Evolutionary conservation across 2,113 vertebrate genomes (phyloP).

Genomic region (Amphiprion percula): DNA sequence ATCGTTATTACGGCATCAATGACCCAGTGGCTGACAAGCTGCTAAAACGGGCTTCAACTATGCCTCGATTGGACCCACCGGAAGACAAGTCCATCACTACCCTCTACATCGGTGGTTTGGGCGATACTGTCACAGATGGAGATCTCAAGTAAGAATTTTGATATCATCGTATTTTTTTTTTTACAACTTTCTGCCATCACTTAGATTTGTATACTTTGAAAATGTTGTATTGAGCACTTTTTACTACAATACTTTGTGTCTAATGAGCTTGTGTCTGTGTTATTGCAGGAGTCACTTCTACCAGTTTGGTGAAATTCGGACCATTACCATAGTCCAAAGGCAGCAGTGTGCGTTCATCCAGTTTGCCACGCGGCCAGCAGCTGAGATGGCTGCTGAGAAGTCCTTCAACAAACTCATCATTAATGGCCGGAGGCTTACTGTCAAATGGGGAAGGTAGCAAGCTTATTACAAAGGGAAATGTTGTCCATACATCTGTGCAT

Average conservation of each 20-base stretch:
- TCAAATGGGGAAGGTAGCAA: conserved; percentile 97
- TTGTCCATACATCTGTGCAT: neutral
- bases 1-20: conserved; percentile 98
- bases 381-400: conserved; percentile 96
- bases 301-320: conserved; percentile 98
- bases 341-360: conserved; percentile 99
- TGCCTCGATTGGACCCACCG: conserved; percentile 96
- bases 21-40: conserved; percentile 98
- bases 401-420: conserved; percentile 99
- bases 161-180: too few species aligned
- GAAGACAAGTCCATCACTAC: conserved; percentile 98
- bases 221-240: neutral
- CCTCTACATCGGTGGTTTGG: conserved; percentile 95
- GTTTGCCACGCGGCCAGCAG: conserved; percentile 94
- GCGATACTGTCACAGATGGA: conserved; percentile 94
- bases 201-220: neutral
- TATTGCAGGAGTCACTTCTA: conserved; percentile 94
- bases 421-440: conserved; percentile 95
- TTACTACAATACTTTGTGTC: neutral
- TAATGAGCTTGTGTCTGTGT: neutral
- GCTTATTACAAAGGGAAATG: neutral
- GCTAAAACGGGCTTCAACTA: conserved; percentile 94
- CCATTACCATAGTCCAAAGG: conserved; percentile 95
- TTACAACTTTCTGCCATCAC: neutral
- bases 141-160: conserved; percentile 89